Evolutionary conservation across 2,797 vertebrate genomes (phyloP).

Genomic region (Enteromius treurensis): DNA sequence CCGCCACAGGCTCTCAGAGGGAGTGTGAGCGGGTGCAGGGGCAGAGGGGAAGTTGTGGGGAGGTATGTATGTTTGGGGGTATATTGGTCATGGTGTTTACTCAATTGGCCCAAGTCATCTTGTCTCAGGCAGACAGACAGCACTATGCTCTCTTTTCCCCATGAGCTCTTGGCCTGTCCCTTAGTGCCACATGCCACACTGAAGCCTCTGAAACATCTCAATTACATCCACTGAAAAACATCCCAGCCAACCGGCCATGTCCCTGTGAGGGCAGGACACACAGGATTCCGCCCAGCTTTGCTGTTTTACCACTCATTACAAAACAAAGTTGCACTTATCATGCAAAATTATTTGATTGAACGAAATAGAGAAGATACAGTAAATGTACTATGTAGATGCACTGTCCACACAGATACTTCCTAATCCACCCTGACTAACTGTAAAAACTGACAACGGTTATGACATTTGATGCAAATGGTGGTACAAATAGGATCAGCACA

Average conservation of each 20-base stretch:
- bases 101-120: constrained; percentile 55
- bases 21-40: constrained; percentile 30
- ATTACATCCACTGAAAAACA: constrained; percentile 57
- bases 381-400: background rate
- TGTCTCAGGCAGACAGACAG: constrained; percentile 47
- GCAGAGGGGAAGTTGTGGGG: constrained; percentile 25
- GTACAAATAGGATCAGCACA: constrained; percentile 3
- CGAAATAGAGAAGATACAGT: background rate
- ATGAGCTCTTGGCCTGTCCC: constrained; percentile 31
- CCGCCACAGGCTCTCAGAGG: constrained; percentile 66
- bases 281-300: background rate
- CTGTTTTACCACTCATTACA: background rate
- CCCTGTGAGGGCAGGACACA: constrained; percentile 18
- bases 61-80: background rate
- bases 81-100: constrained; percentile 44
- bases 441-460: background rate
- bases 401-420: background rate
- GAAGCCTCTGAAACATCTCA: constrained; percentile 60
- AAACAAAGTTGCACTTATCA: background rate
- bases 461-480: background rate
- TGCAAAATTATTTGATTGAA: background rate
- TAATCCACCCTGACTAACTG: background rate
- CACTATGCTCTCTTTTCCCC: constrained; percentile 15
- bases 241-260: constrained; percentile 18
- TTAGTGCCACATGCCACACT: constrained; percentile 46